These are phyloP conservation scores for Alouatta palliata DNA, from an alignment of 2,113 vertebrate genomes.

Conservation along the genomic window DNA sequence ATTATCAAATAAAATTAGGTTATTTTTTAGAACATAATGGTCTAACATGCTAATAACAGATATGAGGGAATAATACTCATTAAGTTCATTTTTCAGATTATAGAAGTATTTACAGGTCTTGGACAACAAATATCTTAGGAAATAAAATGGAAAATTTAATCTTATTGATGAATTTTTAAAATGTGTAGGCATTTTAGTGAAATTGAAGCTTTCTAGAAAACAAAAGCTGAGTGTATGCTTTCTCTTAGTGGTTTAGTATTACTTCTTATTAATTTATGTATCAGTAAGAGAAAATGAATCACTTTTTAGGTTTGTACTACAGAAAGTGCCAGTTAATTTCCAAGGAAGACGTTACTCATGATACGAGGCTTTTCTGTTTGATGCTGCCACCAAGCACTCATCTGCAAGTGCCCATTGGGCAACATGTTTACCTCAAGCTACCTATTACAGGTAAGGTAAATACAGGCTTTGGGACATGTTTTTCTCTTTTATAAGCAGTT, in stretches of 20 bases:
- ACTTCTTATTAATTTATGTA: constrained; percentile 1
- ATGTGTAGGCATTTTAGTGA: not conserved
- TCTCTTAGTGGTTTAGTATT: not conserved
- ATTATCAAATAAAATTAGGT: not conserved
- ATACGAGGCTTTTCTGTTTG: constrained; percentile 90
- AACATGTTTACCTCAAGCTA: constrained; percentile 95
- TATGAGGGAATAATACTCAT: constrained; percentile 27
- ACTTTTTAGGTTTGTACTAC: constrained; percentile 88
- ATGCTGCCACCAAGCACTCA: constrained; percentile 87
- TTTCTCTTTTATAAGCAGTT: not conserved
- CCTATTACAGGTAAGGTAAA: constrained; percentile 87
- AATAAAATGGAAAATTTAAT: constrained; percentile 22
- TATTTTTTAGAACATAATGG: not conserved
- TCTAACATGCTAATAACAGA: not conserved
- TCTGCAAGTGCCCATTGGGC: constrained; percentile 89
- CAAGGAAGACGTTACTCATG: constrained; percentile 90
- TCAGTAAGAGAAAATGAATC: constrained; percentile 44
- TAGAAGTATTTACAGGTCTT: not conserved
- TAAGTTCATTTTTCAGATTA: constrained; percentile 60
- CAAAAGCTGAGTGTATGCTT: not conserved
- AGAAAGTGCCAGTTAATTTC: constrained; percentile 92
- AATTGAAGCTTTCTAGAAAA: not conserved
- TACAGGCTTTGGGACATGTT: not conserved
- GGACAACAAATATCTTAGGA: not conserved
- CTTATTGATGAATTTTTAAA: not conserved